Conservation (phyloP, 2,113 vertebrate species). For the Mesoclemmys tuberculata region DNA sequence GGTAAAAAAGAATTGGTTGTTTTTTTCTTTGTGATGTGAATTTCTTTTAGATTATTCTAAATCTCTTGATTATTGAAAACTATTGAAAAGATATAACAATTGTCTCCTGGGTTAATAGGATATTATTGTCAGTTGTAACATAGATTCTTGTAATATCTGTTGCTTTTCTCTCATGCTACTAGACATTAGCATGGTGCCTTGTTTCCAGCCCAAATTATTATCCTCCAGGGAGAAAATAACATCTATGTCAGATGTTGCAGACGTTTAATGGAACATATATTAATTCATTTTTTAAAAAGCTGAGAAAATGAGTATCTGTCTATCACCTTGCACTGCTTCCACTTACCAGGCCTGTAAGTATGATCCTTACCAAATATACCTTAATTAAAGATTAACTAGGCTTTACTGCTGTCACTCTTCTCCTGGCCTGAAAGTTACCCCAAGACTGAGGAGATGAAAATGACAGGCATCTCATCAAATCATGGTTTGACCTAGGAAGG, state of each 20-base stretch:
- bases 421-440: background rate
- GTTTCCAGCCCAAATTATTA: background rate
- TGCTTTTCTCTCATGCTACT: background rate
- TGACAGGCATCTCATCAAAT: background rate
- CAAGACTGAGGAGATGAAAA: background rate
- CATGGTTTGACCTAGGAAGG: background rate
- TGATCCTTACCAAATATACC: background rate
- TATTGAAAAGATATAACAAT: background rate
- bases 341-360: background rate
- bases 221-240: background rate
- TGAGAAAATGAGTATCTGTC: background rate
- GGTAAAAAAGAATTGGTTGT: background rate
- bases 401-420: background rate
- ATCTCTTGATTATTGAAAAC: background rate
- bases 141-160: background rate
- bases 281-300: background rate
- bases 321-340: background rate
- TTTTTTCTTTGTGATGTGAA: background rate
- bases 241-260: background rate
- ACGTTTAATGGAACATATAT: background rate
- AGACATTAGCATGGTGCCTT: background rate
- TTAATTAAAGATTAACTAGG: accelerated
- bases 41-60: background rate
- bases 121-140: background rate
- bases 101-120: background rate